Base-by-base conservation (phyloP, 1,140 invertebrate genomes). In the Oreohelix idahoensis region DNA sequence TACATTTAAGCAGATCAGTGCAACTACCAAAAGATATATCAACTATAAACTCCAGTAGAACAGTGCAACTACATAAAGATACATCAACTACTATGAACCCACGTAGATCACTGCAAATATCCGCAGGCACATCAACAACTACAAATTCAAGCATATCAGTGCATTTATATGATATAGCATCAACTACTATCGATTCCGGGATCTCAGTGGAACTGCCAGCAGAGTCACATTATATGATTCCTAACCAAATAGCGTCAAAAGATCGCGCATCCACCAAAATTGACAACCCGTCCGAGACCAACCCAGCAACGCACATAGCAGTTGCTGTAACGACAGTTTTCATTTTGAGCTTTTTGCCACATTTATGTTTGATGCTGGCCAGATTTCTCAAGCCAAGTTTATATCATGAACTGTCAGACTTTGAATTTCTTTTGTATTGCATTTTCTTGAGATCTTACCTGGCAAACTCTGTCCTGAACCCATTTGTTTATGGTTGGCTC, bases 341-440 rank as follows among this genome's bases (percentile, higher is more conserved):
- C 75, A 79, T 88, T 49, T 79, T 86, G 26, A 86, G 87, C 83
- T 88, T 85, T 63, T 20, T 88, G 15, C 87, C 87, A 2, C 81
- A 84, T 53, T 79, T 88, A 11, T 80, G 63, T 15, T 79, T 88
- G 20, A 69, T 83, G 51, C 58, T 81, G 5, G 79, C 75, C 23
- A 45, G 81, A 32, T 36, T 75, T 32, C 58, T 86, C 36, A 45
- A 58, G 17, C 29, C 49, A 35, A 78, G 78, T 26, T 84, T 84
- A 20, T 84, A 84, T 58, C 29, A 76, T 36, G 36, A 81, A 13
- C 45, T 86, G 71, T 35, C 49, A 26, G 85, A 84, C 1, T 45
- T 78, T 0, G 51, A 39, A 8, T 71, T 85, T n/a, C 74, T 85
- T 17, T 53, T 73, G 32, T 85, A 83, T 49, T 84, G 84, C 51